These are phyloP conservation scores for Lepetodrilus schrolli DNA, from an alignment of 2,888 invertebrate species.

Conservation along the genomic window DNA sequence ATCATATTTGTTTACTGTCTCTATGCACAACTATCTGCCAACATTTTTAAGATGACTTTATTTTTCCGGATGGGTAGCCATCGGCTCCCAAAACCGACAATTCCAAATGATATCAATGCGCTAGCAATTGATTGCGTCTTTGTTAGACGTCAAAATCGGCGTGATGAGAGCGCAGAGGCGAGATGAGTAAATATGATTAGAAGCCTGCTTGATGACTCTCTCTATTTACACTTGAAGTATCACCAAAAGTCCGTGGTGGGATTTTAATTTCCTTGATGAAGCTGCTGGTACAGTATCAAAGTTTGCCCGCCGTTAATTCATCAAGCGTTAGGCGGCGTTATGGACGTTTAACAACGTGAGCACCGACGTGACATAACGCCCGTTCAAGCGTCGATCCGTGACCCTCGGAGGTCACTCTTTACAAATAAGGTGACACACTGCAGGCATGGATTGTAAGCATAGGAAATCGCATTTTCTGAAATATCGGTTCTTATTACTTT, in stretches of 20 bases:
- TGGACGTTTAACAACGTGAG: constrained; percentile 54
- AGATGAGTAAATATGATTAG: constrained; percentile 56
- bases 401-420: constrained; percentile 3
- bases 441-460: background rate
- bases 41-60: constrained; percentile 38
- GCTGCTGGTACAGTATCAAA: constrained; percentile 49
- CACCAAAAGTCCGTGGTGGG: constrained; percentile 45
- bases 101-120: constrained; percentile 43
- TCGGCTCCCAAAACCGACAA: constrained; percentile 39
- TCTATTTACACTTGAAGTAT: constrained; percentile 54
- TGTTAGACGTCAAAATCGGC: constrained; percentile 39
- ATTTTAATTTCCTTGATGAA: constrained; percentile 63
- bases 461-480: constrained; percentile 18
- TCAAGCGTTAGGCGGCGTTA: constrained; percentile 47
- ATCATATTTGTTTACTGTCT: constrained; percentile 41
- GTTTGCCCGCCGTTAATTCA: constrained; percentile 55
- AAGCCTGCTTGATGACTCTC: constrained; percentile 46
- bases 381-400: constrained; percentile 35
- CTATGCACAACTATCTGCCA: constrained; percentile 23
- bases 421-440: constrained; percentile 17
- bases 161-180: constrained; percentile 46
- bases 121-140: constrained; percentile 50
- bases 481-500: background rate
- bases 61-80: constrained; percentile 38
- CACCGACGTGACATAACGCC: constrained; percentile 47